These are phyloP conservation scores for Agriotes lineatus DNA, from an alignment of 2,888 invertebrate genomes.

Conservation along the genomic window DNA sequence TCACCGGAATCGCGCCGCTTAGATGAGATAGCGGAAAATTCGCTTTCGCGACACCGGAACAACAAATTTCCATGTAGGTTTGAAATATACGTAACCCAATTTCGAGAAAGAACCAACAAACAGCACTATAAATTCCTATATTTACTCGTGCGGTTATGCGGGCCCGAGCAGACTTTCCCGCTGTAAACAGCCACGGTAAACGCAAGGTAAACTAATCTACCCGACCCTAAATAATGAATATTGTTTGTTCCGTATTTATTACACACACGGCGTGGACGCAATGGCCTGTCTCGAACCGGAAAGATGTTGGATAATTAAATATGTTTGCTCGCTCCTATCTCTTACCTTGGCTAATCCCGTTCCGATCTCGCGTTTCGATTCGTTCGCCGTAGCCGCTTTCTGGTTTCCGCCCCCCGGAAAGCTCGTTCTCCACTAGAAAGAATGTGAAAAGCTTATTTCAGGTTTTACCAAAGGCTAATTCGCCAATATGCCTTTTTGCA, in stretches of 20 bases:
- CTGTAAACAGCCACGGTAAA: constrained; percentile 49
- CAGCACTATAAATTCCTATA: constrained; percentile 60
- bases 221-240: constrained; percentile 61
- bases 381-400: no score
- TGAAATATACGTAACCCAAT: constrained; percentile 41
- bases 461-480: no score
- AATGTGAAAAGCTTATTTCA: no score
- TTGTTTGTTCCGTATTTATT: constrained; percentile 63
- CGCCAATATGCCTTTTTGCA: no score
- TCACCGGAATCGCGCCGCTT: no score
- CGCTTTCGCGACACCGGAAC: constrained; percentile 17
- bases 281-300: constrained; percentile 32
- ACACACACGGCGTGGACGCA: constrained; percentile 42
- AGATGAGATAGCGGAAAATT: constrained; percentile 11
- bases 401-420: no score
- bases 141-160: constrained; percentile 54
- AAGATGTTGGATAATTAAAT: constrained; percentile 40
- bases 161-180: constrained; percentile 45
- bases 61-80: constrained; percentile 37
- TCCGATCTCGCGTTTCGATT: background rate
- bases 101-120: constrained; percentile 43
- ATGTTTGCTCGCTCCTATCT: constrained; percentile 26
- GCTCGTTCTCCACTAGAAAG: no score
- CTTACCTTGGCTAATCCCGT: constrained; percentile 5
- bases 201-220: constrained; percentile 60